Percentiles rank a stretch among this genome's conserved stretches.
These are phyloP conservation scores for Ophthalmotilapia sp. DNA, from an alignment of 2,113 vertebrate genomes.

Conservation along the genomic window DNA sequence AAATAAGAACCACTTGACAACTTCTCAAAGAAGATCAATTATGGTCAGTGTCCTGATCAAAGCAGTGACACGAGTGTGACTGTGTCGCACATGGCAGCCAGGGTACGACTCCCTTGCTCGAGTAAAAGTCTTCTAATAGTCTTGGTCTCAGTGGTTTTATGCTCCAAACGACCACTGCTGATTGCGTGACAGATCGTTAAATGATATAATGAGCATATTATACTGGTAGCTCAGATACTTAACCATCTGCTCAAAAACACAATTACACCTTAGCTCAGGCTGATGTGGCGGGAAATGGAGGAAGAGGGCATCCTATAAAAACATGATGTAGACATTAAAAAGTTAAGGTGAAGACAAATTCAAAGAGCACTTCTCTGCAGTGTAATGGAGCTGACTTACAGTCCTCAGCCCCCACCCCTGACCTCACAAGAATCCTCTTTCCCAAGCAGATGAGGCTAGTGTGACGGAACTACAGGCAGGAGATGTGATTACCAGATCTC, in stretches of 20 bases:
- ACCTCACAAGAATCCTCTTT: neutral
- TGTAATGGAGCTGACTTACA: neutral
- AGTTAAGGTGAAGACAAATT: neutral
- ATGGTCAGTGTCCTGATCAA: conserved; percentile 25
- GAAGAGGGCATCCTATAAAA: neutral
- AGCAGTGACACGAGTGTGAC: conserved; percentile 3
- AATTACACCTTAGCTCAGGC: conserved; percentile 6
- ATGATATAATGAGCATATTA: neutral
- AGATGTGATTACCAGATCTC: conserved; percentile 66
- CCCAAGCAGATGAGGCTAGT: conserved; percentile 12
- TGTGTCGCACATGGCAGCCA: neutral
- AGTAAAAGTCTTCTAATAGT: neutral
- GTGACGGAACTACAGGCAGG: conserved; percentile 31
- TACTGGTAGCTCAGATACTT: neutral
- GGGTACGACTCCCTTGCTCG: neutral
- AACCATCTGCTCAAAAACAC: conserved; percentile 32
- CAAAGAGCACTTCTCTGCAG: neutral
- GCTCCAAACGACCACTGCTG: neutral
- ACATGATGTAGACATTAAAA: neutral
- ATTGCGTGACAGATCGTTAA: conserved; percentile 15
- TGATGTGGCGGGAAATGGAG: conserved; percentile 20
- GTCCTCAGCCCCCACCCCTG: neutral
- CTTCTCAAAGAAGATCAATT: conserved; percentile 48
- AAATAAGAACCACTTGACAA: conserved; percentile 51
- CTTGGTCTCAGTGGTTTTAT: neutral